A percentile compares a stretch with the other conserved stretches of the same genome.
These are phyloP conservation scores for Himantopus leucocephalus DNA, from an alignment of 2,113 vertebrate species.

Conservation along the genomic window DNA sequence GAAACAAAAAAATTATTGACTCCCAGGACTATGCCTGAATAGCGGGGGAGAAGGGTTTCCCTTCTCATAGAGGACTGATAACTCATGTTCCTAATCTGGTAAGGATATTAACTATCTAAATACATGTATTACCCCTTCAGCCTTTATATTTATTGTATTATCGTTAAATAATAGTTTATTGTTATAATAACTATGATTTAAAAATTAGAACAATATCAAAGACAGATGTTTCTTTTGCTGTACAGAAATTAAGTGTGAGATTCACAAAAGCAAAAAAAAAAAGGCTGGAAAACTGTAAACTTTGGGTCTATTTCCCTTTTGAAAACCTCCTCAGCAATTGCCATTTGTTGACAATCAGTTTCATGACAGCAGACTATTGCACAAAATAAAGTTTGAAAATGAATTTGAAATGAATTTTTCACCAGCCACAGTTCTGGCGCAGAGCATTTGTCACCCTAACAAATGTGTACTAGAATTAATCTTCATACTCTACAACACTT, in stretches of 20 bases:
- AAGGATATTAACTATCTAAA: not conserved
- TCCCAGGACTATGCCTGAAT: not conserved
- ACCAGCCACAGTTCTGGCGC: not conserved
- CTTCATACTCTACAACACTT: not conserved
- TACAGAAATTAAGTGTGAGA: not conserved
- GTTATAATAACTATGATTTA: not conserved
- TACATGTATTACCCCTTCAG: not conserved
- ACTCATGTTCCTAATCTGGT: not conserved
- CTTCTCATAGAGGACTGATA: not conserved
- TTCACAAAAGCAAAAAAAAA: not conserved
- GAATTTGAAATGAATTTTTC: not conserved
- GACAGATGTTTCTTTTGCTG: not conserved
- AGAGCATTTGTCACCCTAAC: not conserved
- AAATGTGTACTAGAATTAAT: conserved; percentile 32
- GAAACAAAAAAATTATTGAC: not conserved
- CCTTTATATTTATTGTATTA: not conserved
- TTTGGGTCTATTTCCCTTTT: not conserved
- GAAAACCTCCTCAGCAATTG: not conserved
- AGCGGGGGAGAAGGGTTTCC: not conserved
- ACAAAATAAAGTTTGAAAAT: conserved; percentile 38
- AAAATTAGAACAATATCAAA: not conserved
- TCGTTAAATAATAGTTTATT: not conserved
- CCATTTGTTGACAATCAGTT: not conserved
- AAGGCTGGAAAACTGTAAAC: not conserved
- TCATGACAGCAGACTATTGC: not conserved